Base-by-base conservation (phyloP, 1,140 invertebrate genomes). In the Sarcophaga peregrina region DNA sequence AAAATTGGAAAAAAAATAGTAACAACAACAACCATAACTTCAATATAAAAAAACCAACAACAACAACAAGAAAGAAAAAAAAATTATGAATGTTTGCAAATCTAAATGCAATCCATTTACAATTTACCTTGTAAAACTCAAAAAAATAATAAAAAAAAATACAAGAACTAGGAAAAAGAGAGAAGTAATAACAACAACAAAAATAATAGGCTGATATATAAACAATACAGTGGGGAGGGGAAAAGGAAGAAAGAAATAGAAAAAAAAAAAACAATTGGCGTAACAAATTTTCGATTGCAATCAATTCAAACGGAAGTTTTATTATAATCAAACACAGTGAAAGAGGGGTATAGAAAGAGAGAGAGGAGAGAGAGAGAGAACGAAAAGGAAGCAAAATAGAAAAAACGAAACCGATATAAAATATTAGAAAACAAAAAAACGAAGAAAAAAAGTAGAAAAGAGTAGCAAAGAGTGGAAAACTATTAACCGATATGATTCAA, bases 221-320 rank as follows among this genome's bases (percentile, higher is more conserved):
- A n/a, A n/a, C n/a, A n/a, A 37, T 37, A 37, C 1, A 37, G 25
- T 37, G 25, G 1, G 1, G 25, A 37, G 25, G 25, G 25, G 25
- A 37, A 4, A 37, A 37, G 25, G 4, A 37, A 37, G 25, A 20
- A 68, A 4, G 20, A 68, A 68, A 20, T 20, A 8, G 17, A n/a
- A 20, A 68, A 68, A 17, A 68, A 68, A 37, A 37, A 68, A 20
- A n/a, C 54, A 68, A 20, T 68, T 68, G 62, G 62, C 62, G 62
- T 68, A 68, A 68, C 17, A 68, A 68, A 68, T 25, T 68, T 68
- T 68, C 62, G 62, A 68, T 68, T 68, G 10, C 17, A 68, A 68
- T 68, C 62, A 68, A 20, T 68, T 68, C 62, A 68, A 68, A 68
- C 62, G 62, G 62, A 68, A 68, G 62, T 68, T 68, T 68, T 25